These are phyloP conservation scores for Drosophila multiciliata DNA, from an alignment of 2,888 invertebrate genomes.

Conservation along the genomic window DNA sequence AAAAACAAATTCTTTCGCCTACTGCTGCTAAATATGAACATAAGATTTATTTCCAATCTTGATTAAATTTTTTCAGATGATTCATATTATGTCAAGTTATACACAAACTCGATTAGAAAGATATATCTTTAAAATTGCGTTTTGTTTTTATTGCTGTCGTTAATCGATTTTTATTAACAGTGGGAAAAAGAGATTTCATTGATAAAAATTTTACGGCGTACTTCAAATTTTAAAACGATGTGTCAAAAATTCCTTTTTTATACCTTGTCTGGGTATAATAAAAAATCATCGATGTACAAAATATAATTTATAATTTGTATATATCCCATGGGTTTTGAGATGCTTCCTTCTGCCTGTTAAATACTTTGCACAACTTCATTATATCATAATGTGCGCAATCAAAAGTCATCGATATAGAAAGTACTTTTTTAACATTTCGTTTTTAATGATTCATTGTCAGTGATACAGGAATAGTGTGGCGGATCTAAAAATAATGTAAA, in stretches of 20 bases:
- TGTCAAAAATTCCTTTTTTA: background rate
- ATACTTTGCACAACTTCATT: background rate
- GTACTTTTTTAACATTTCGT: slow-evolving; percentile 4
- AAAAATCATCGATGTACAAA: background rate
- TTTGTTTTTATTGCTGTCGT: background rate
- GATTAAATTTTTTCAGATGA: slow-evolving; percentile 1
- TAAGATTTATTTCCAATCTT: background rate
- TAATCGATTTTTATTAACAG: background rate
- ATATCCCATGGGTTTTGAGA: background rate
- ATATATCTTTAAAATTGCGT: background rate
- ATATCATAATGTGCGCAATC: slow-evolving; percentile 1
- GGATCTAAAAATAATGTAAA: slow-evolving; percentile 1
- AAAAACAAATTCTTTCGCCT: background rate
- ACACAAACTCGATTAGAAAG: background rate
- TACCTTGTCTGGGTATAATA: background rate
- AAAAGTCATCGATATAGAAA: slow-evolving; percentile 38
- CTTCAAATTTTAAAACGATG: background rate
- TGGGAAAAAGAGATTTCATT: background rate
- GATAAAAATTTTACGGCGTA: background rate
- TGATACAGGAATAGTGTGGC: background rate
- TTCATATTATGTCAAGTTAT: background rate
- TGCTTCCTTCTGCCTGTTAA: background rate
- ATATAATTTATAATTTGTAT: background rate
- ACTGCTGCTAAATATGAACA: background rate
- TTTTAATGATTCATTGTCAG: slow-evolving; percentile 23